Evolutionary conservation across 2,888 invertebrate species (phyloP).

Genomic region (Prosopocoilus inquinatus): DNA sequence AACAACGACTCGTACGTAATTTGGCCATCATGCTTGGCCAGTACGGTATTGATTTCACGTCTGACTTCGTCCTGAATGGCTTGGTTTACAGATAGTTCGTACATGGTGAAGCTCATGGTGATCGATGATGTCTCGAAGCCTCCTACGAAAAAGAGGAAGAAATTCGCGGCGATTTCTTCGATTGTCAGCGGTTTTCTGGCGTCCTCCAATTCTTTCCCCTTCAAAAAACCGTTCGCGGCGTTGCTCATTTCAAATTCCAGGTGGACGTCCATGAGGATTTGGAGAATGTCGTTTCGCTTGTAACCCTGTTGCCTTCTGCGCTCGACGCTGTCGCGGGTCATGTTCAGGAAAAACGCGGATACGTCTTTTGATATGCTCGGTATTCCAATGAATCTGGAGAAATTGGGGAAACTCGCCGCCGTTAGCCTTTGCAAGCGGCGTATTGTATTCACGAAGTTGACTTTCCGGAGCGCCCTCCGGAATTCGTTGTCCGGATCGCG

Average conservation of each 20-base stretch:
- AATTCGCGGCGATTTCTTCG: slow-evolving; percentile 40
- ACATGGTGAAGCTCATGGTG: slow-evolving; percentile 43
- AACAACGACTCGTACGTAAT: slow-evolving; percentile 47
- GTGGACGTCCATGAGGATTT: slow-evolving; percentile 39
- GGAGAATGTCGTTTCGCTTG: slow-evolving; percentile 44
- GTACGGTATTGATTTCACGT: slow-evolving; percentile 39
- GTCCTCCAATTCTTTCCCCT: slow-evolving; percentile 11
- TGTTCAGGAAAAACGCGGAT: slow-evolving; percentile 30
- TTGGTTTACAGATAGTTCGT: slow-evolving; percentile 44
- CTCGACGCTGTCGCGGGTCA: slow-evolving; percentile 30
- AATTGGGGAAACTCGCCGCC: slow-evolving; percentile 13
- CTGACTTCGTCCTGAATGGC: slow-evolving; percentile 48
- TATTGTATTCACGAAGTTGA: slow-evolving; percentile 29
- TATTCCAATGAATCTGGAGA: slow-evolving; percentile 20
- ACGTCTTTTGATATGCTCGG: slow-evolving; percentile 26
- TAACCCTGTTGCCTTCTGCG: slow-evolving; percentile 27
- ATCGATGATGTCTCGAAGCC: slow-evolving; percentile 52
- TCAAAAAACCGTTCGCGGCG: not conserved
- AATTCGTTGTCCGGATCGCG: slow-evolving; percentile 37
- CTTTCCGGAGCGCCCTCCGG: slow-evolving; percentile 34
- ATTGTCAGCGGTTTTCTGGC: slow-evolving; percentile 16
- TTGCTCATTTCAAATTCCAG: slow-evolving; percentile 12
- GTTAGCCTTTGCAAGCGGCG: slow-evolving; percentile 21
- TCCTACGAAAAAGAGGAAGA: slow-evolving; percentile 49
- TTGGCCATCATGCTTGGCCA: slow-evolving; percentile 36